Evolutionary conservation across 2,888 invertebrate genomes (phyloP), one percentile per base, ranked within the genome.

Genomic region (Ectropis crepuscularia): DNA sequence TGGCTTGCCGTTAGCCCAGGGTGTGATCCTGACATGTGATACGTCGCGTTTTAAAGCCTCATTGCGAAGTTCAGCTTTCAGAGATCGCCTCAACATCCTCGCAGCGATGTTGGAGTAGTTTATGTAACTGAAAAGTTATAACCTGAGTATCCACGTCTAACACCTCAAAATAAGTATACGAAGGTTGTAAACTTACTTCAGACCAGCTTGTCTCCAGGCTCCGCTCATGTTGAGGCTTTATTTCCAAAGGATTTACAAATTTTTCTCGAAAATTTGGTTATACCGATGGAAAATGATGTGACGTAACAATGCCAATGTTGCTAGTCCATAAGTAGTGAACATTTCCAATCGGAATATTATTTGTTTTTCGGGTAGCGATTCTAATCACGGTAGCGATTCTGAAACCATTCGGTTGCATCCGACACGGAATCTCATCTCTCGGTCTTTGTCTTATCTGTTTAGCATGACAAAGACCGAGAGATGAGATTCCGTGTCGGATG

Each of bases 51-150:
- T 97, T 28, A 93, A 74, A 41, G 98, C 97, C 37, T 97, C 98
- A 28, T 88, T 92, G 73, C 94, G 94, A 0, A 96, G 76, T 49
- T 97, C 96, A 1, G 95, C 86, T 86, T 98, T 98, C 74, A 99
- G 86, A 10, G 97, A 95, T 81, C 95, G 94, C 65, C 99, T 94
- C 63, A 99, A 90, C 58, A 97, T 92, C 80, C 94, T 95, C 28
- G 99, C 98, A 79, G 98, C 98, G 82, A 99, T 97, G 87, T 96
- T 97, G 64, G 99, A 99, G 90, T 97, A 99, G 93, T 98, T 97
- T 88, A 99, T 97, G 94, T 99, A 99, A 93, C 98, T 99, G 86
- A 67, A 88, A 85, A 67, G 67, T 55, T 51, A 75, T 76, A 78
- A 78, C 76, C 78, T 75, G 39, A 48, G 59, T 63, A 50, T 59